A percentile compares a stretch with the other conserved stretches of the same genome.
These are phyloP conservation scores for Columba livia DNA, from an alignment of 2,113 vertebrate species.

Conservation along the genomic window DNA sequence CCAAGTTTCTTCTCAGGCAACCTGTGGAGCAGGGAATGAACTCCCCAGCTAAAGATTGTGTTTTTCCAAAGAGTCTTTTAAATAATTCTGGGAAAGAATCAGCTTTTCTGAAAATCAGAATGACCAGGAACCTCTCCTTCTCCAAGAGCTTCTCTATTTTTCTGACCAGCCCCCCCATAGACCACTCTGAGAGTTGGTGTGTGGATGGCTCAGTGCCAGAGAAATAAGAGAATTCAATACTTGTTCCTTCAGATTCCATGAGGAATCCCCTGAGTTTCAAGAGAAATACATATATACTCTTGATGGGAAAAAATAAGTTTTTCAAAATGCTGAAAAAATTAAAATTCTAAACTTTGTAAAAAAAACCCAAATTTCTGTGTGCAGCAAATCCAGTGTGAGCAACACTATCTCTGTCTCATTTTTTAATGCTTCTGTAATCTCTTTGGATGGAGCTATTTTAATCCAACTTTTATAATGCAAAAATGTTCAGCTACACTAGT, in stretches of 20 bases:
- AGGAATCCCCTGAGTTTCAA: neutral
- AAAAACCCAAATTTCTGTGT: neutral
- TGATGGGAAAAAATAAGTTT: neutral
- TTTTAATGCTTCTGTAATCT: neutral
- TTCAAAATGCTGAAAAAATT: neutral
- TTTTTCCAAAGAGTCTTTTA: neutral
- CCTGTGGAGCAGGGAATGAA: neutral
- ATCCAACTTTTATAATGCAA: neutral
- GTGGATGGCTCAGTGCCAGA: neutral
- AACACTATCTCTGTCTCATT: neutral
- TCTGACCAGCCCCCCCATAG: neutral
- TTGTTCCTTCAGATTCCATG: neutral
- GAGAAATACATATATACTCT: neutral
- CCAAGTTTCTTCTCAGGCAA: neutral
- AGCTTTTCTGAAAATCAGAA: neutral
- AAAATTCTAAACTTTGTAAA: neutral
- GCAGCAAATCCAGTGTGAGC: neutral
- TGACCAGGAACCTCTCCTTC: neutral
- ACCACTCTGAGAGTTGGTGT: accelerated
- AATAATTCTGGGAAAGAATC: neutral
- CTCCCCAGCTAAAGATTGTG: neutral
- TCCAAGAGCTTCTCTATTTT: neutral
- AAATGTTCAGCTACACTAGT: neutral
- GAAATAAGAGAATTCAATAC: neutral
- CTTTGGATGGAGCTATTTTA: neutral